phyloP scores from a whole-genome alignment of 2,888 invertebrate species.

The Ecliptopera silaceata region DNA sequence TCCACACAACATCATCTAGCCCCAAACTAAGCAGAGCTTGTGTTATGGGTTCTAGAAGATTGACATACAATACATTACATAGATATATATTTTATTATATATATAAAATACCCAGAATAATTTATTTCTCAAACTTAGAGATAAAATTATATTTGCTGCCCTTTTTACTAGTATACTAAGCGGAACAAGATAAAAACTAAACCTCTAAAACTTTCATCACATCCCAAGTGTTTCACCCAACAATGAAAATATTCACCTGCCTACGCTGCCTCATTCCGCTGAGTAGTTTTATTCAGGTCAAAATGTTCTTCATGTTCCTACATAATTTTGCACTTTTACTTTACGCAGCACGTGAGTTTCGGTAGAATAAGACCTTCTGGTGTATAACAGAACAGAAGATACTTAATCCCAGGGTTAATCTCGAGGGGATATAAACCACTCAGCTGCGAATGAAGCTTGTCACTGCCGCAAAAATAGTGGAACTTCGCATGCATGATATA shows the following conservation, averaged over 20 bases:
- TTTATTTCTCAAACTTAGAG: no score
- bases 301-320: slow-evolving; percentile 20
- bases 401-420: slow-evolving; percentile 35
- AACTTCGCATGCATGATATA: slow-evolving; percentile 33
- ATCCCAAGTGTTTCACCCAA: not conserved
- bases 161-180: no score
- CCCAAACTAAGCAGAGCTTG: no score
- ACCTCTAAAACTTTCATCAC: not conserved
- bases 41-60: no score
- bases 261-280: not conserved
- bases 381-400: slow-evolving; percentile 35
- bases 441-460: slow-evolving; percentile 31
- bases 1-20: no score
- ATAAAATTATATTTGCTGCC: no score
- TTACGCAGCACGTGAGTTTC: slow-evolving; percentile 27
- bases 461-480: slow-evolving; percentile 35
- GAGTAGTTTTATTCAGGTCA: slow-evolving; percentile 20
- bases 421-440: slow-evolving; percentile 37
- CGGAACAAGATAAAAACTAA: no score
- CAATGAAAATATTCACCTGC: slow-evolving; percentile 5
- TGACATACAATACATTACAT: no score
- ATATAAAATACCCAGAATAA: no score
- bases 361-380: not conserved
- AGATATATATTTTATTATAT: no score
- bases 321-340: slow-evolving; percentile 36